These are phyloP conservation scores for Clitarchus hookeri DNA, from an alignment of 2,888 invertebrate species.

Conservation along the genomic window DNA sequence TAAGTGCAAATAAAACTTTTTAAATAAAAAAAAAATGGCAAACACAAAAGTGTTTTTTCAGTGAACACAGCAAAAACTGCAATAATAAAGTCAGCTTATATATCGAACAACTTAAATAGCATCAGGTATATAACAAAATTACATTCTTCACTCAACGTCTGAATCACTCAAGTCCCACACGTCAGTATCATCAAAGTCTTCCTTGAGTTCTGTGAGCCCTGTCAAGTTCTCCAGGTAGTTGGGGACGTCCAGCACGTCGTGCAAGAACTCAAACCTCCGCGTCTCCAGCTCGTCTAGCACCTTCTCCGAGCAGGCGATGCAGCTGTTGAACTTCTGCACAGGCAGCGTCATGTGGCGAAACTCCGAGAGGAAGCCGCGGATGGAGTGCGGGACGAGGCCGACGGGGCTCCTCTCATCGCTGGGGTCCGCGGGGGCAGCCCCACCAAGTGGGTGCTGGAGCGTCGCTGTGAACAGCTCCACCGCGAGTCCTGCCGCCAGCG, in stretches of 20 bases:
- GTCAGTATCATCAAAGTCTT: slow-evolving; percentile 64
- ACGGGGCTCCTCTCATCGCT: slow-evolving; percentile 65
- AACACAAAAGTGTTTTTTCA: no score
- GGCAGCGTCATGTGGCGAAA: slow-evolving; percentile 84
- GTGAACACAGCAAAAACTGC: no score
- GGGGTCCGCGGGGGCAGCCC: slow-evolving; percentile 31
- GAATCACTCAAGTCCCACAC: slow-evolving; percentile 50
- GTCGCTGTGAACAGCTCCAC: slow-evolving; percentile 88
- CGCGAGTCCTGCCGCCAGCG: slow-evolving; percentile 86
- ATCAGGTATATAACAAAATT: no score
- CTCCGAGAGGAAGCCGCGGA: slow-evolving; percentile 86
- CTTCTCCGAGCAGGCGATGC: slow-evolving; percentile 85
- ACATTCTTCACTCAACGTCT: slow-evolving; percentile 19
- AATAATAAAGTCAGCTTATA: no score
- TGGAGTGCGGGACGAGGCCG: slow-evolving; percentile 89
- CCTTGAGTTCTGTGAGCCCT: slow-evolving; percentile 70
- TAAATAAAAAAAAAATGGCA: no score
- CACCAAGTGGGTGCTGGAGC: slow-evolving; percentile 75
- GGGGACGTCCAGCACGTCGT: slow-evolving; percentile 79
- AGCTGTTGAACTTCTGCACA: slow-evolving; percentile 83
- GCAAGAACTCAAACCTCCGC: slow-evolving; percentile 71
- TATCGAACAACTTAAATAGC: no score
- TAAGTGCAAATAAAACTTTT: no score
- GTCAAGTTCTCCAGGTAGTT: slow-evolving; percentile 84
- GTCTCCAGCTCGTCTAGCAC: slow-evolving; percentile 56